Evolutionary conservation across 2,888 invertebrate species (phyloP).

Genomic region (Cryptocephalus primarius): DNA sequence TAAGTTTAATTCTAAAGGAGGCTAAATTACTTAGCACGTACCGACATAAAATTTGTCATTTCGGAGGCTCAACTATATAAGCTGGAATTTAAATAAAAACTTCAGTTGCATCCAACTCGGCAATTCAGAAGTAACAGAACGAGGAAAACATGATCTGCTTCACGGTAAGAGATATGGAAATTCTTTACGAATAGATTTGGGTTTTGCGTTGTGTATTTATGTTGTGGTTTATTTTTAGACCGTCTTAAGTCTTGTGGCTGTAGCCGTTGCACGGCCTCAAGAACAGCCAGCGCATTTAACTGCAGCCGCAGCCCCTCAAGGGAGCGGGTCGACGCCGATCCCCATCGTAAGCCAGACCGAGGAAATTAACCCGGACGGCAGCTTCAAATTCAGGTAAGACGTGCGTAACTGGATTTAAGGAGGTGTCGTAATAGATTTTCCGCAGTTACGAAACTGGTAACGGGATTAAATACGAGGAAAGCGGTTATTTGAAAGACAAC

Average conservation of each 20-base stretch:
- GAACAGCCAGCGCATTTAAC: slow-evolving; percentile 4
- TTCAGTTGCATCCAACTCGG: background rate
- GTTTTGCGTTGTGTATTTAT: no score
- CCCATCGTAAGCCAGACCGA: slow-evolving; percentile 40
- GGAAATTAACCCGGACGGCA: slow-evolving; percentile 38
- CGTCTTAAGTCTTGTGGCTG: background rate
- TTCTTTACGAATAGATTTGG: no score
- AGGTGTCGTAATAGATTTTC: no score
- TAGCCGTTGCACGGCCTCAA: slow-evolving; percentile 15
- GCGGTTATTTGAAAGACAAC: slow-evolving; percentile 54
- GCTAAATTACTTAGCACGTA: slow-evolving; percentile 1
- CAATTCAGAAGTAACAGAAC: no score
- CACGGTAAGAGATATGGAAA: no score
- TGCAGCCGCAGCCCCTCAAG: slow-evolving; percentile 2
- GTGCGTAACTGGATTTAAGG: no score
- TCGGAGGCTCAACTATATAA: background rate
- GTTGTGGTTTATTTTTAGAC: no score
- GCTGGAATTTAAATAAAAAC: background rate
- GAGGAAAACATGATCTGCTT: no score
- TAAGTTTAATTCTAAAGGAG: background rate
- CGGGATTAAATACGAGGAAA: slow-evolving; percentile 65
- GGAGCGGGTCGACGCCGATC: slow-evolving; percentile 27
- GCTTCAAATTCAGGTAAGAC: slow-evolving; percentile 33
- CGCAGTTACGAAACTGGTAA: slow-evolving; percentile 67
- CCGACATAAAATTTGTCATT: background rate